Conservation (phyloP, 2,888 invertebrate genomes). For the Sceliomorpha sp. region DNA sequence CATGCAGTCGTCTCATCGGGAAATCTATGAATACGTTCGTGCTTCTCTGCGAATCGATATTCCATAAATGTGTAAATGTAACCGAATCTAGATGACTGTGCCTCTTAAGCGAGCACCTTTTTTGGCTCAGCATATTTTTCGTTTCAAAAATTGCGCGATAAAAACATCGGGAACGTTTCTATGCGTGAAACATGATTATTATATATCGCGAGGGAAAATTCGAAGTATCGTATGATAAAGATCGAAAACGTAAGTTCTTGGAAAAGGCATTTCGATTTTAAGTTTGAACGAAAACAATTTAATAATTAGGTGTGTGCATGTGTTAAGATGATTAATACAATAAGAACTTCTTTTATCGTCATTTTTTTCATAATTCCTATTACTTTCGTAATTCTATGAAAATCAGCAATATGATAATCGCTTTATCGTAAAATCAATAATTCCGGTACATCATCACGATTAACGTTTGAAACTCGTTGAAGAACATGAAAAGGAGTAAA, state of each 20-base stretch:
- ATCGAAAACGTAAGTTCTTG: slow-evolving; percentile 32
- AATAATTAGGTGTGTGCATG: too few relatives aligned
- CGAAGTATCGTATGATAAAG: slow-evolving; percentile 26
- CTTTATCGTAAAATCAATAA: too few relatives aligned
- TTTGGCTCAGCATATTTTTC: slow-evolving; percentile 53
- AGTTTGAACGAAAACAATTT: slow-evolving; percentile 25
- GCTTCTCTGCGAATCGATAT: slow-evolving; percentile 69
- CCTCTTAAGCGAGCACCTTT: slow-evolving; percentile 48
- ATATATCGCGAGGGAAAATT: slow-evolving; percentile 36
- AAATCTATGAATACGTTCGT: slow-evolving; percentile 61
- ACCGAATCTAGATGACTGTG: slow-evolving; percentile 64
- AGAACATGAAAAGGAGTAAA: too few relatives aligned
- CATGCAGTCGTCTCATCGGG: slow-evolving; percentile 34
- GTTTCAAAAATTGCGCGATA: slow-evolving; percentile 51
- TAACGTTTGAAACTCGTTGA: too few relatives aligned
- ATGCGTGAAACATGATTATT: slow-evolving; percentile 31
- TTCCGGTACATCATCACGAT: too few relatives aligned
- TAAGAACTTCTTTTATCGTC: too few relatives aligned
- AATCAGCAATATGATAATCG: too few relatives aligned
- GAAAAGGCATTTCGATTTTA: slow-evolving; percentile 26
- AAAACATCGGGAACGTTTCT: slow-evolving; percentile 43
- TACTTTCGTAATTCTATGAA: too few relatives aligned
- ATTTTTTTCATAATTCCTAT: too few relatives aligned
- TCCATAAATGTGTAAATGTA: slow-evolving; percentile 76
- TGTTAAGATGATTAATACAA: too few relatives aligned